phyloP scores from a whole-genome alignment of 2,113 vertebrate genomes.

The Paratilapia polleni region DNA sequence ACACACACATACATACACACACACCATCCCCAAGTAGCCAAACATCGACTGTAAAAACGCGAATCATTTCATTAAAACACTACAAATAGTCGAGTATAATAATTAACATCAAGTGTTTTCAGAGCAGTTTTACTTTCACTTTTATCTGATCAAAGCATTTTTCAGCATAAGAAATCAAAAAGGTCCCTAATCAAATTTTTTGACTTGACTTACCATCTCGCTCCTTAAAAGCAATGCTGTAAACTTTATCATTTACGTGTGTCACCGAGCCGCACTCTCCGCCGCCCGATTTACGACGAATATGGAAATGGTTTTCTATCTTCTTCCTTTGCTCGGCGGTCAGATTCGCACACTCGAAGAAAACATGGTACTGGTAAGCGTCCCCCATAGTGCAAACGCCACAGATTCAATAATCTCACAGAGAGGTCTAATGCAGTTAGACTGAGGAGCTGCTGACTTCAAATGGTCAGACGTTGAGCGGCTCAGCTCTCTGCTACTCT shows the following conservation, averaged over 20 bases:
- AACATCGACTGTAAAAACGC: neutral
- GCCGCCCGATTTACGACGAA: conserved; percentile 62
- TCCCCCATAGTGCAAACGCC: conserved; percentile 6
- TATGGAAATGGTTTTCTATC: conserved; percentile 36
- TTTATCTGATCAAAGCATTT: neutral
- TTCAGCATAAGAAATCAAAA: neutral
- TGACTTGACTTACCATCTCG: conserved; percentile 32
- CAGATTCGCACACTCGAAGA: conserved; percentile 34
- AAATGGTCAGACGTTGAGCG: neutral
- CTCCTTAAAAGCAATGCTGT: conserved; percentile 50
- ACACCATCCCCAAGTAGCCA: too few species aligned
- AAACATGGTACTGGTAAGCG: neutral
- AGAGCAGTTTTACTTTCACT: conserved; percentile 29
- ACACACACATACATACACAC: too few species aligned
- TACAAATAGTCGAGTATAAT: neutral
- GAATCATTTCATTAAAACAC: neutral
- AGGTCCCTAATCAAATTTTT: neutral
- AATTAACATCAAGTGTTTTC: too few species aligned
- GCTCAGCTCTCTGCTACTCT: fast-evolving
- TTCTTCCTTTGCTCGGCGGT: neutral
- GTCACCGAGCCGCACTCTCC: conserved; percentile 57
- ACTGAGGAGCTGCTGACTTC: too few species aligned
- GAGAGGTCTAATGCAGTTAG: too few species aligned
- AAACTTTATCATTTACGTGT: neutral
- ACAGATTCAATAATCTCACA: too few species aligned